Base-by-base conservation (phyloP, 1,140 invertebrate species). In the Zeugodacus cucurbitae region DNA sequence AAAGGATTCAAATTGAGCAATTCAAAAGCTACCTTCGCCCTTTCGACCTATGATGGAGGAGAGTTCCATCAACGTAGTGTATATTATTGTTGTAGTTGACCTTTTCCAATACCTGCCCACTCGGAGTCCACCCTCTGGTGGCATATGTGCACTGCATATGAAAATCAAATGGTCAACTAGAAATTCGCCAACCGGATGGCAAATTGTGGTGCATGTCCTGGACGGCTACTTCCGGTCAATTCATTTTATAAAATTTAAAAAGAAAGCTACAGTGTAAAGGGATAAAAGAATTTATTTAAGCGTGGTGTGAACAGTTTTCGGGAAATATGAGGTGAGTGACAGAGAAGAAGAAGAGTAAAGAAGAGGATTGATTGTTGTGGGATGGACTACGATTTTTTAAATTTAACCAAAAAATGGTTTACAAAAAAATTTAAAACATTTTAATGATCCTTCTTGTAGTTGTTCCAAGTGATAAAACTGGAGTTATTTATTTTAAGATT, bases 121-220 rank as follows among this genome's bases (percentile, higher is more conserved):
- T 74, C 8, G 22, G 64, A 29, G 26, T 17, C 22, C 22, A 29
- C 3, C 4, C 22, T 37, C 41, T 48, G 74, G 74, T 82, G 74
- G 34, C n/a, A 82, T 26, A 82, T 82, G 74, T 26, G 74, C 74
- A 48, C 11, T 82, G 74, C 74, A 82, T 82, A 82, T 41, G n/a
- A 82, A 82, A 82, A 82, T 82, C 74, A 82, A 82, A 82, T 82
- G 74, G 41, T 48, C n/a, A 82, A 82, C 41, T 82, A 37, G 41
- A 48, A 82, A 82, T 82, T 48, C 22, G 20, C 74, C 74, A 82
- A 82, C 37, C 74, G 74, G 74, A 82, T 82, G 74, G 37, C 74
- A 82, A 82, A 82, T 82, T 82, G 74, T 82, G 74, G 74, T 82
- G 41, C 74, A 82, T 48, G 74, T 48, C 74, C 74, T 82, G 74